Conservation (phyloP, 2,113 vertebrate species). For the Callocephalon fimbriatum region DNA sequence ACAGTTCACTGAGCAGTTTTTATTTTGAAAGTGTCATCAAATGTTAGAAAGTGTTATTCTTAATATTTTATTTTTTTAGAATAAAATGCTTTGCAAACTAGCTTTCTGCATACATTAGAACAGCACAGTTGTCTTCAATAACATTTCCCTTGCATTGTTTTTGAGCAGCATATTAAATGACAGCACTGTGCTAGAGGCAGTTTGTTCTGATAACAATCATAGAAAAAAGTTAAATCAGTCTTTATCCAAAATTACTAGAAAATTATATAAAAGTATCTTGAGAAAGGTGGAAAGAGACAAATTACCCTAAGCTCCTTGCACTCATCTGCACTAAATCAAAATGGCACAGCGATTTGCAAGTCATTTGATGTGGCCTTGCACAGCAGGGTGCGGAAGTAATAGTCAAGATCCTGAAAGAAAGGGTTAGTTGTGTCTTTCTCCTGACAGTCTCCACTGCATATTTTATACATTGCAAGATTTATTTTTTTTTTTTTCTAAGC, state of each 20-base stretch:
- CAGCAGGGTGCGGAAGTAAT: neutral
- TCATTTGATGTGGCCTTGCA: neutral
- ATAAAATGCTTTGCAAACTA: neutral
- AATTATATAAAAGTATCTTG: neutral
- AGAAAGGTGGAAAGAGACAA: neutral
- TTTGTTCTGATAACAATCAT: neutral
- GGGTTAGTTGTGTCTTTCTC: neutral
- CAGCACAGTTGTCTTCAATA: neutral
- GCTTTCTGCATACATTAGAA: neutral
- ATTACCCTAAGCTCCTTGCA: neutral
- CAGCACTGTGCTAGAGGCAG: neutral
- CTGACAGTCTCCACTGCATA: neutral
- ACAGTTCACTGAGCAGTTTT: neutral
- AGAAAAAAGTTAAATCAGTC: neutral
- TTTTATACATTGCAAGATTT: neutral
- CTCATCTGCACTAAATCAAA: neutral
- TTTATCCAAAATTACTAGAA: neutral
- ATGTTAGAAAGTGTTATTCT: neutral
- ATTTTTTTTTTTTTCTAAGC: neutral
- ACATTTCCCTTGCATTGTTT: neutral
- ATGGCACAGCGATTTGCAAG: neutral
- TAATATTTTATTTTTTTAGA: neutral
- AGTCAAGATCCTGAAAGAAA: neutral
- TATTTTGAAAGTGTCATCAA: neutral
- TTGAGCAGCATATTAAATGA: neutral